Evolutionary conservation across 2,113 vertebrate genomes (phyloP), one percentile per base, ranked within the genome.

Genomic region (Saccopteryx bilineata): DNA sequence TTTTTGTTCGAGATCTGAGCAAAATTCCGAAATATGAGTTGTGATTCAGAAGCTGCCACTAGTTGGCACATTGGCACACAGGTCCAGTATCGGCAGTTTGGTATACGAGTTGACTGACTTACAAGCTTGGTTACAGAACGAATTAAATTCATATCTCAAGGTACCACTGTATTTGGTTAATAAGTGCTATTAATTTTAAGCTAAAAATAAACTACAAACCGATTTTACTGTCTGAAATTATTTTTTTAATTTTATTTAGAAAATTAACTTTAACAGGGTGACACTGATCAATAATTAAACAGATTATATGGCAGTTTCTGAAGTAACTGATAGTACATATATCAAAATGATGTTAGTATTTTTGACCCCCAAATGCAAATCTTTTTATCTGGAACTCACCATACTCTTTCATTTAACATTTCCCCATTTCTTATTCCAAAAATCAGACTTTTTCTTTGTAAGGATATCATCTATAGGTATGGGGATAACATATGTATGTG

Each of bases 131-230:
- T 39, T 39, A 39, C 39, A 39, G 39, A 39, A 39, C 39, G 39
- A 39, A 39, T 39, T 39, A 39, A 39, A 39, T 39, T 39, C 39
- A 39, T 39, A 39, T 39, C 39, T 39, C 39, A 39, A 39, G 39
- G 39, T 39, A 39, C 39, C 39, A 39, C 39, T 39, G 39, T 39
- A 82, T 60, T 14, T 66, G 48, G 71, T 85, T 81, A 68, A 61
- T 28, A 94, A 92, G 50, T 18, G 12, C 12, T 72, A 92, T 11
- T 0, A 93, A 76, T 69, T 52, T 7, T 60, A 91, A 69, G 69
- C 63, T 68, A 93, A 92, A 91, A 72, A 68, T 85, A 76, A 95
- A 94, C 11, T 74, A 90, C 21, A 93, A 79, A 74, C 18, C 93
- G 9, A 91, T 63, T 89, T 92, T 82, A 91, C 39, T 84, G 18